These are phyloP conservation scores for Catharus fuscescens DNA, from an alignment of 2,113 vertebrate species.

Conservation along the genomic window DNA sequence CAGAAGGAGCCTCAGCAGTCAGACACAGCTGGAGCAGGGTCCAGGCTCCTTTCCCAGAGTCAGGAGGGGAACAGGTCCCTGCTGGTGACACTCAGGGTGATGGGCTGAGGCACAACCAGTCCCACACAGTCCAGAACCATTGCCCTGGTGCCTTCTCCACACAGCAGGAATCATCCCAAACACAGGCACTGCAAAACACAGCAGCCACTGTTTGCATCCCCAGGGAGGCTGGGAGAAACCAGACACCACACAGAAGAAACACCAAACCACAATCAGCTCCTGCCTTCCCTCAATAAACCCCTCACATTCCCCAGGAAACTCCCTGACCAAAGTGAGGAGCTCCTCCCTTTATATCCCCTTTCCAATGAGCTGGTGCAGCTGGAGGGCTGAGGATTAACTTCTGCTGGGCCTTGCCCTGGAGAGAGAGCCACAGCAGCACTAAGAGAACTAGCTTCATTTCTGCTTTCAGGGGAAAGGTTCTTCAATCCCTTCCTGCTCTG, in stretches of 20 bases:
- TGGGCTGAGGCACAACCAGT: not conserved
- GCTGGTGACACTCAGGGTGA: not conserved
- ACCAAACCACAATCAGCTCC: not conserved
- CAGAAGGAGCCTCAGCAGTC: not conserved
- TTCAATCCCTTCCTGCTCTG: not conserved
- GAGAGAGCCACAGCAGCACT: not conserved
- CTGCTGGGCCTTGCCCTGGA: not conserved
- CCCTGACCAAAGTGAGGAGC: accelerated
- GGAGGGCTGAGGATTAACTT: not conserved
- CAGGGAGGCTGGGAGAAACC: not conserved
- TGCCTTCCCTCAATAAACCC: not conserved
- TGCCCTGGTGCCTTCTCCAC: not conserved
- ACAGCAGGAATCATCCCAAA: not conserved
- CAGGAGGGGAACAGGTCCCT: not conserved
- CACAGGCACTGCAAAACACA: not conserved
- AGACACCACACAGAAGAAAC: not conserved
- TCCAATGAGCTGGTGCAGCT: not conserved
- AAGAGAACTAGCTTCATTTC: not conserved
- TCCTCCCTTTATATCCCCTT: not conserved
- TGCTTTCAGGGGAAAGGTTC: not conserved
- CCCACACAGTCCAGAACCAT: not conserved
- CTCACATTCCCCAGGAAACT: accelerated
- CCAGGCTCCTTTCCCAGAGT: not conserved
- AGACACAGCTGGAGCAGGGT: not conserved
- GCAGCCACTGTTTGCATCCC: not conserved